Conservation (phyloP, 1,140 invertebrate species). For the Aphaenogaster ashmeadi region DNA sequence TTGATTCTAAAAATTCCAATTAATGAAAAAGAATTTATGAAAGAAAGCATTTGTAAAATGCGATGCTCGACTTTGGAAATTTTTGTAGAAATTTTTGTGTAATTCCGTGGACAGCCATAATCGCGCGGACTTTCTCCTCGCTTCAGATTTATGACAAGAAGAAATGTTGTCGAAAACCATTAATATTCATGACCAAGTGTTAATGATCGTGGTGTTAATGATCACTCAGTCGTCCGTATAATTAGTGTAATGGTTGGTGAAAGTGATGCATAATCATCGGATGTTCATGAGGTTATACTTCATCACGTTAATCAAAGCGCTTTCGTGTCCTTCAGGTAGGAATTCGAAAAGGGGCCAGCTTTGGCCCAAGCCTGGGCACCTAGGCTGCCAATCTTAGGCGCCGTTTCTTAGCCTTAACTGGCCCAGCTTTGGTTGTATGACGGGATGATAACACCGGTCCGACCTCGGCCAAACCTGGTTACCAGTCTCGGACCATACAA, state of each 20-base stretch:
- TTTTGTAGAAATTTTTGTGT: not conserved
- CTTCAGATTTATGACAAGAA: not conserved
- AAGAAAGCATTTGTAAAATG: not conserved
- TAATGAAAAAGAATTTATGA: not conserved
- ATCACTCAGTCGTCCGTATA: not conserved
- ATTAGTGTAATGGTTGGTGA: not conserved
- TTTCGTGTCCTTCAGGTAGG: not conserved
- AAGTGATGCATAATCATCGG: conserved; percentile 27
- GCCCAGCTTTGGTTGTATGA: not conserved
- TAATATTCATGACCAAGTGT: conserved; percentile 8
- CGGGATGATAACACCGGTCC: not conserved
- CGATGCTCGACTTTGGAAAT: not conserved
- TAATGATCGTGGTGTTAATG: conserved; percentile 23
- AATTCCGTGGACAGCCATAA: not conserved
- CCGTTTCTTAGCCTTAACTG: not conserved
- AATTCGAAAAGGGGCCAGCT: not conserved
- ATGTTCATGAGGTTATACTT: not conserved
- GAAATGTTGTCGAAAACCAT: conserved; percentile 11
- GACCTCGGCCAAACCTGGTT: not conserved
- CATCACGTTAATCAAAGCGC: conserved; percentile 25
- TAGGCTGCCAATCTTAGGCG: not conserved
- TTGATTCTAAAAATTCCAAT: not conserved
- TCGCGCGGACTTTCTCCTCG: not conserved
- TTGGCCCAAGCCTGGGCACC: not conserved
- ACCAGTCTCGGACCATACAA: not conserved